Base-by-base conservation (phyloP, 2,888 invertebrate genomes). In the Galeruca laticollis region DNA sequence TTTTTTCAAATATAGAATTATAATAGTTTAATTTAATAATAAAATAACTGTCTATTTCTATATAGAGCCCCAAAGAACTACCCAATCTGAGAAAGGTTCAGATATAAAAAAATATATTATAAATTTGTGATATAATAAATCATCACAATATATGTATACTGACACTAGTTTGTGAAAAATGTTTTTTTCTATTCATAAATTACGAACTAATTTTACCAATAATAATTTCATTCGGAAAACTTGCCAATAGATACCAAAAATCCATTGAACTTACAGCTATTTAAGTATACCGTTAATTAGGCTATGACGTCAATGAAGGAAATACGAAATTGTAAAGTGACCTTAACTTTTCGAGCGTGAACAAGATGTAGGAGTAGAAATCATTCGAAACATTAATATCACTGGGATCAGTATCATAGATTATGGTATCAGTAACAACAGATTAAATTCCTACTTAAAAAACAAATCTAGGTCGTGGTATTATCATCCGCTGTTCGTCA, bases 231-330 rank as follows among this genome's bases (percentile, higher is more conserved):
- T n/a, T 2, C 3, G 13, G 37, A 13, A 37, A 37, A 37, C 9
- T 37, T 37, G 37, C 37, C 11, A 13, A 11, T n/a, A 47, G 9
- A 47, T 47, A 15, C 18, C 47, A 47, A 47, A 47, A 47, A 47
- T 47, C 15, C 47, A 15, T 47, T 47, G 47, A 47, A 47, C 47
- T 47, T 47, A 47, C 15, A 47, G 18, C 18, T 18, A 47, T 47
- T 47, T 47, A 18, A 18, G 40, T 40, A n/a, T n/a, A n/a, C n/a
- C 40, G 40, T 40, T 40, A 47, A 15, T 18, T 15, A 47, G 47
- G 18, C 15, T 15, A 47, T 47, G 47, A 47, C 47, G 47, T 47
- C 47, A 47, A 47, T 10, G 10, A 6, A 47, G 47, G 47, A 47
- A 47, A 47, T 47, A 47, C 15, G 9, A 15, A 18, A 15, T 40